Conservation (phyloP, 2,888 invertebrate genomes). For the Volucella bombylans region DNA sequence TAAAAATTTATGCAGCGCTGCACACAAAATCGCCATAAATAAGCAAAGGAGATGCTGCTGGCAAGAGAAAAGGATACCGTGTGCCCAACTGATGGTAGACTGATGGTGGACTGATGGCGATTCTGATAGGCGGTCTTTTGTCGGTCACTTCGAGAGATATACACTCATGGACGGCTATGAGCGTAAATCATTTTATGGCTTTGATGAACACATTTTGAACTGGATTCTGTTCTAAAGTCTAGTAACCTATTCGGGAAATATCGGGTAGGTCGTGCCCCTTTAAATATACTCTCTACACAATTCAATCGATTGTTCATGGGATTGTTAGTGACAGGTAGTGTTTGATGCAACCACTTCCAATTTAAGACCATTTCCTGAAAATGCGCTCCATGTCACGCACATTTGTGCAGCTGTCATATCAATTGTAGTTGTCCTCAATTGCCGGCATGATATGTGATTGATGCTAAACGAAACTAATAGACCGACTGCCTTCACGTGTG, state of each 20-base stretch:
- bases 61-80: background rate
- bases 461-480: conserved; percentile 73
- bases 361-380: background rate
- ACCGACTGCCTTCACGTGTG: conserved; percentile 47
- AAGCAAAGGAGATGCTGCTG: conserved; percentile 14
- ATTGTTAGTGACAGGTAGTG: no score
- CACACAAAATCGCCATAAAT: conserved; percentile 69
- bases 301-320: no score
- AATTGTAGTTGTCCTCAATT: conserved; percentile 29
- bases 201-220: no score
- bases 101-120: conserved; percentile 30
- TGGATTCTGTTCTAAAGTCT: no score
- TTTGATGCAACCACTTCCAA: background rate
- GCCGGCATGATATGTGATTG: conserved; percentile 55
- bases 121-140: conserved; percentile 44
- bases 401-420: conserved; percentile 41
- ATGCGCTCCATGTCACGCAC: conserved; percentile 49
- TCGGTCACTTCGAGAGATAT: conserved; percentile 32
- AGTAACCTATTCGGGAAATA: no score
- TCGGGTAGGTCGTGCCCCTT: no score
- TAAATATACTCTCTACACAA: no score
- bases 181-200: background rate
- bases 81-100: background rate
- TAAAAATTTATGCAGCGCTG: conserved; percentile 63
- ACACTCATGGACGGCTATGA: background rate